A percentile compares a stretch with the other conserved stretches of the same genome.
Evolutionary conservation across 2,113 vertebrate genomes (phyloP).

Genomic region (Oreotrochilus melanogaster): DNA sequence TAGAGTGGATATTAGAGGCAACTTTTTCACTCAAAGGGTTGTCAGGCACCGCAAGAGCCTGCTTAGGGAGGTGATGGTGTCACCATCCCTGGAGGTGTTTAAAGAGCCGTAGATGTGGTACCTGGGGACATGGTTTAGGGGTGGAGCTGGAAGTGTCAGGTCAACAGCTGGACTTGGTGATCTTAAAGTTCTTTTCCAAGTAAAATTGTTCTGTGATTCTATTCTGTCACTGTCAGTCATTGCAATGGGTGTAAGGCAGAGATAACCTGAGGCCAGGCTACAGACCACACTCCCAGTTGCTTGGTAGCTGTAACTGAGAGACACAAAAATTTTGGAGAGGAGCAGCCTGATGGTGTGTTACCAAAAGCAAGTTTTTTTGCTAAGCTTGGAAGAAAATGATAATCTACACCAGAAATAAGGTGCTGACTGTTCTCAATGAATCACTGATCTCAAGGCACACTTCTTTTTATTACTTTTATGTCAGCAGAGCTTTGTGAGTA

Average conservation of each 20-base stretch:
- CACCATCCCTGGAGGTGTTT: too few relatives aligned
- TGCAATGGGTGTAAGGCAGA: neutral
- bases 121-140: too few relatives aligned
- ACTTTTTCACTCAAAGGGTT: too few relatives aligned
- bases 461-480: neutral
- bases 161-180: too few relatives aligned
- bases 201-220: too few relatives aligned
- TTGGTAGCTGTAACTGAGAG: neutral
- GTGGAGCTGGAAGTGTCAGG: too few relatives aligned
- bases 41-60: too few relatives aligned
- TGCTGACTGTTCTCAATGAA: neutral
- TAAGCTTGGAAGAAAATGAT: neutral
- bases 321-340: neutral
- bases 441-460: neutral
- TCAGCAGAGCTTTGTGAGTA: slow-evolving; percentile 9
- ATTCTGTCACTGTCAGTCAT: neutral
- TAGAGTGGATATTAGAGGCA: too few relatives aligned
- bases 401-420: neutral
- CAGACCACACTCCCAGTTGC: neutral
- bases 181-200: too few relatives aligned
- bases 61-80: too few relatives aligned
- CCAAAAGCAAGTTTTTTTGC: neutral
- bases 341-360: neutral
- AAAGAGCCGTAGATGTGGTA: too few relatives aligned
- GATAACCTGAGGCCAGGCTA: neutral